These are phyloP conservation scores for Echinometra lucunter DNA, from an alignment of 53 echinoderm and acorn worm genomes.

Conservation along the genomic window DNA sequence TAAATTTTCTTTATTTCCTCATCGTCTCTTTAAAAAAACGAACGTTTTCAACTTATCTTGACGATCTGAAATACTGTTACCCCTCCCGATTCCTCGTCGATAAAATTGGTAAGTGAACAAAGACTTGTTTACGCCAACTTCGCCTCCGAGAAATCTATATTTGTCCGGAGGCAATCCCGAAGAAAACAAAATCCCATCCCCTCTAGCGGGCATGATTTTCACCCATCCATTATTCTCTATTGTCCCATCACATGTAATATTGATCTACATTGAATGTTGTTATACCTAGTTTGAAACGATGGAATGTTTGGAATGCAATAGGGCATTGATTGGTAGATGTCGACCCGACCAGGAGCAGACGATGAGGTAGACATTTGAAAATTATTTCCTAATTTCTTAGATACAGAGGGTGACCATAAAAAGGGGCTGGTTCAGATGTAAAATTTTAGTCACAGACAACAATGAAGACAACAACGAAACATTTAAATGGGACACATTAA, in stretches of 20 bases:
- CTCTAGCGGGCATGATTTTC: conserved; percentile 60
- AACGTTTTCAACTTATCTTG: not conserved
- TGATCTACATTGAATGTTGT: conserved; percentile 64
- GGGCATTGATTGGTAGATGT: conserved; percentile 59
- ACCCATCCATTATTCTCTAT: conserved; percentile 59
- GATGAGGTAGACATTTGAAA: conserved; percentile 19
- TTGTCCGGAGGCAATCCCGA: conserved; percentile 55
- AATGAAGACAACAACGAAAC: no score
- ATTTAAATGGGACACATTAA: no score
- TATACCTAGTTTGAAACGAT: conserved; percentile 59
- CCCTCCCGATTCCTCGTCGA: conserved; percentile 25
- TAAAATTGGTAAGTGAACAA: conserved; percentile 49
- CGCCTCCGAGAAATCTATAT: conserved; percentile 68
- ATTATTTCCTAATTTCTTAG: conserved; percentile 52
- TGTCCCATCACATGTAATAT: conserved; percentile 56
- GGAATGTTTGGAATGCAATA: conserved; percentile 53
- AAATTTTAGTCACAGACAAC: no score
- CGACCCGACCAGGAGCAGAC: not conserved
- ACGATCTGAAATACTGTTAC: conserved; percentile 1
- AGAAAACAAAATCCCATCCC: conserved; percentile 55
- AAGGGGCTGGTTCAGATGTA: conserved; percentile 18
- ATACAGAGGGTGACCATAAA: conserved; percentile 1
- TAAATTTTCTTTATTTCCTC: no score
- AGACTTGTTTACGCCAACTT: conserved; percentile 69
- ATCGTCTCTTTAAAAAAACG: not conserved